Evolutionary conservation across 1,140 invertebrate species (phyloP).

Genomic region (Sitophilus oryzae): DNA sequence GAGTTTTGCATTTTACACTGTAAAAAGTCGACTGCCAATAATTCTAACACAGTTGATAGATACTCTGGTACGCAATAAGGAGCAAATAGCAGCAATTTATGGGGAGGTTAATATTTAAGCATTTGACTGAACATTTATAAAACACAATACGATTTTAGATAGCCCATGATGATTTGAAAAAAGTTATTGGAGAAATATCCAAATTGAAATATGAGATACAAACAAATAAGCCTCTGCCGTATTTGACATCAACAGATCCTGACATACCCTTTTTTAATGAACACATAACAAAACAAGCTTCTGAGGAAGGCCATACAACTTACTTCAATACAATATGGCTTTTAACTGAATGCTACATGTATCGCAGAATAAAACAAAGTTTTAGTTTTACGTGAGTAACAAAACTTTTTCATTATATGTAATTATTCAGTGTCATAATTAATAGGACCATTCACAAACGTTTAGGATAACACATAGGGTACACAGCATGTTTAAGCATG

Average conservation of each 20-base stretch:
- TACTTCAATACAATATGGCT: constrained; percentile 85
- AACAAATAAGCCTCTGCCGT: constrained; percentile 77
- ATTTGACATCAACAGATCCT: constrained; percentile 36
- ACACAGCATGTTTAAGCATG: too few relatives aligned
- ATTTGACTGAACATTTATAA: constrained; percentile 28
- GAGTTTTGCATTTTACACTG: constrained; percentile 79
- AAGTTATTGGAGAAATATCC: constrained; percentile 70
- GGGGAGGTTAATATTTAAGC: constrained; percentile 54
- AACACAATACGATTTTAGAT: constrained; percentile 45
- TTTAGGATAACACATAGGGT: too few relatives aligned
- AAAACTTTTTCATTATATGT: neutral
- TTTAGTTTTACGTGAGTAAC: constrained; percentile 63
- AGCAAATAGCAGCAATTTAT: constrained; percentile 57
- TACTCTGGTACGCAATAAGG: constrained; percentile 66
- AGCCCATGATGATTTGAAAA: constrained; percentile 67
- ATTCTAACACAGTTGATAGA: constrained; percentile 91
- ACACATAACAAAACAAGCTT: constrained; percentile 51
- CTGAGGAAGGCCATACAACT: constrained; percentile 46
- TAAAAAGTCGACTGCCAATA: constrained; percentile 81
- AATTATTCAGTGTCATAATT: too few relatives aligned
- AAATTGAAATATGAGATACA: constrained; percentile 86
- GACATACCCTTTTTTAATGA: constrained; percentile 61
- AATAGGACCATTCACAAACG: too few relatives aligned
- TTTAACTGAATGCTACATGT: constrained; percentile 90
- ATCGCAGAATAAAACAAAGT: constrained; percentile 73